Base-by-base conservation (phyloP, 2,113 vertebrate genomes). In the Trochalopteron elliotii region DNA sequence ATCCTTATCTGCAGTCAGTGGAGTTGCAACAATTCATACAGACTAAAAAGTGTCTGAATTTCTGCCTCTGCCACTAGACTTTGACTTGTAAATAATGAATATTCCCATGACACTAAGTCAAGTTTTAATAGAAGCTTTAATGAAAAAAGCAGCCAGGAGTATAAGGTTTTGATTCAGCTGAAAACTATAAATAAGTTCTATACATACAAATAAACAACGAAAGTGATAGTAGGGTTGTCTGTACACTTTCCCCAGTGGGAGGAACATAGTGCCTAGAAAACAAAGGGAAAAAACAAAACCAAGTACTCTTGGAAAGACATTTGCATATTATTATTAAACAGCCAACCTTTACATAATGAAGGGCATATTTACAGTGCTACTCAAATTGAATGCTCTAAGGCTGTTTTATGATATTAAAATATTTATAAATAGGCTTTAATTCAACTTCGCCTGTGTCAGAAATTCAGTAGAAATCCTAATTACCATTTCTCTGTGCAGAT, bases 391-490 rank as follows among this genome's bases (percentile, higher is more conserved):
- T 93, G 83, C 84, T 94, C 68, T 76, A 60, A 95, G 92, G 63
- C 70, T 76, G 75, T 68, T 97, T 93, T 95, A 87, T 83, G 60
- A 95, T 94, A 96, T 95, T 97, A 97, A 97, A 97, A 96, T 97
- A 96, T 96, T 97, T 97, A 98, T 97, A 97, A 97, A 97, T 94
- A 96, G 85, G 86, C 95, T 97, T 97, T 97, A 97, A 97, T 97
- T 97, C 94, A 81, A 19, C 89, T 87, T 79, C 6, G 60, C 84
- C 75, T 96, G 93, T 94, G 91, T 61, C 75, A 97, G 85, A 90
- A 97, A 70, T 76, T 96, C 94, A 96, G 33, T 95, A 82, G 67
- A 97, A 97, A 96, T 57, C 93, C 97, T 95, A 94, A 98, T 97
- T 95, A 94, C 81, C 83, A 80, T 97, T 98, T 97, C 86, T 75